Base-by-base conservation (phyloP, 2,113 vertebrate genomes). In the Nothoprocta perdicaria region DNA sequence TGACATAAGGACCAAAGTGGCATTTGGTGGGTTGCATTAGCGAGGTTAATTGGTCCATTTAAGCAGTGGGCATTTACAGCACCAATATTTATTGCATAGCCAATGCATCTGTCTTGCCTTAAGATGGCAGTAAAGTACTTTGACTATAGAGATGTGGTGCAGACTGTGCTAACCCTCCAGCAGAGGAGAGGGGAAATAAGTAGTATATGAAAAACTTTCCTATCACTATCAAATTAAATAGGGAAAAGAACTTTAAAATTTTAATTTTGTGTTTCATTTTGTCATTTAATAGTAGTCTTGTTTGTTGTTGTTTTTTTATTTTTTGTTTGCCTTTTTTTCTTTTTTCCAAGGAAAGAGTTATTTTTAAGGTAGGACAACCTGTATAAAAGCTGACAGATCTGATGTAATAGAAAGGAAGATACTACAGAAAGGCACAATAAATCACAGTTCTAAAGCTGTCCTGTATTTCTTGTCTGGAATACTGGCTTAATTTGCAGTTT, bases 101-200 rank as follows among this genome's bases (percentile, higher is more conserved):
- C 60, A 17, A 48, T 15, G 53, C 40, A 12, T 4, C 22, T 3
- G 4, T 6, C 45, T 43, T 16, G 55, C 95, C 96, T 83, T 14
- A 1, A 73, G 96, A 67, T 86, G 96, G 96, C 96, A 93, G 95
- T 52, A 95, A 86, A 81, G 92, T 3, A 38, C 96, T 77, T 50
- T 3, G 58, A 9, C 65, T 45, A 2, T 0, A 9, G 43, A 53
- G 9, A 11, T 10, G 9, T 31, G 1, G 1, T 1, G 61, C 3
- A 17, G 14, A 16, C 66, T 10, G 55, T 3, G 1, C 29, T 41
- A 18, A 35, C 11, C 1, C 29, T 7, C 27, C 6, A 5, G 33
- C 16, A 4, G 14, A 4, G 17, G 6, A 5, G 6, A n/a, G 1
- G 14, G 9, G 23, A 22, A 40, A 19, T 1, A 12, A 5, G 0